Conservation (phyloP, 1,140 invertebrate species). For the Drosophila nasuta region DNA sequence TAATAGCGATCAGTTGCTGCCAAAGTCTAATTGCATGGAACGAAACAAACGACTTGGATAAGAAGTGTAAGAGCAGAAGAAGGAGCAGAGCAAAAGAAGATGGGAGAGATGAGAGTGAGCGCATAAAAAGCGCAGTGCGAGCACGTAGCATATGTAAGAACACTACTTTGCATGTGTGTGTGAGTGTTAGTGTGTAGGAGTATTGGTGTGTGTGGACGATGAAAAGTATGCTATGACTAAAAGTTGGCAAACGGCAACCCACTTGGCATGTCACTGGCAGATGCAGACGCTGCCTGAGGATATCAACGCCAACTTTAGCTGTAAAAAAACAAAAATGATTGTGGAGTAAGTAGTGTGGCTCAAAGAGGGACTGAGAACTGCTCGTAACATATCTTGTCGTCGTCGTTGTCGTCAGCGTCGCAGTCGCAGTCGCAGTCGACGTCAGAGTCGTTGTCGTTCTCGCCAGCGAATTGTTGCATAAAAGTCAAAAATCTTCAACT, state of each 20-base stretch:
- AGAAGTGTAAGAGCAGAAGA: slow-evolving; percentile 46
- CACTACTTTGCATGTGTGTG: slow-evolving; percentile 19
- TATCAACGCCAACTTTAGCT: slow-evolving; percentile 49
- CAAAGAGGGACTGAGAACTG: slow-evolving; percentile 30
- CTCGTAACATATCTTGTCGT: slow-evolving; percentile 58
- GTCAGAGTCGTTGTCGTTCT: slow-evolving; percentile 31
- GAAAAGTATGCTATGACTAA: slow-evolving; percentile 49
- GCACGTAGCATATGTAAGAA: slow-evolving; percentile 12
- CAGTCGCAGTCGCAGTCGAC: slow-evolving; percentile 6
- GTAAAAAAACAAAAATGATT: slow-evolving; percentile 43
- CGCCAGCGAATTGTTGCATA: slow-evolving; percentile 79
- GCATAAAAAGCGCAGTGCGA: slow-evolving; percentile 43
- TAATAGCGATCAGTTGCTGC: slow-evolving; percentile 72
- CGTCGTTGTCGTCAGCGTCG: slow-evolving; percentile 30
- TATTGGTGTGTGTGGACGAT: slow-evolving; percentile 27
- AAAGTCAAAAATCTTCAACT: slow-evolving; percentile 83
- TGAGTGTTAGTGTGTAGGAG: slow-evolving; percentile 27
- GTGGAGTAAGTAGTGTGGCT: slow-evolving; percentile 45
- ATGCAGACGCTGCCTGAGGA: slow-evolving; percentile 41
- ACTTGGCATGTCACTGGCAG: slow-evolving; percentile 70
- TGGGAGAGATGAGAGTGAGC: slow-evolving; percentile 13
- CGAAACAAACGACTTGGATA: slow-evolving; percentile 82
- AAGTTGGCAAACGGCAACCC: slow-evolving; percentile 66
- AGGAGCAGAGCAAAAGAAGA: not conserved
- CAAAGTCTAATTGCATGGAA: slow-evolving; percentile 82